phyloP scores from a whole-genome alignment of 2,113 vertebrate species.

The Microtus ochrogaster region DNA sequence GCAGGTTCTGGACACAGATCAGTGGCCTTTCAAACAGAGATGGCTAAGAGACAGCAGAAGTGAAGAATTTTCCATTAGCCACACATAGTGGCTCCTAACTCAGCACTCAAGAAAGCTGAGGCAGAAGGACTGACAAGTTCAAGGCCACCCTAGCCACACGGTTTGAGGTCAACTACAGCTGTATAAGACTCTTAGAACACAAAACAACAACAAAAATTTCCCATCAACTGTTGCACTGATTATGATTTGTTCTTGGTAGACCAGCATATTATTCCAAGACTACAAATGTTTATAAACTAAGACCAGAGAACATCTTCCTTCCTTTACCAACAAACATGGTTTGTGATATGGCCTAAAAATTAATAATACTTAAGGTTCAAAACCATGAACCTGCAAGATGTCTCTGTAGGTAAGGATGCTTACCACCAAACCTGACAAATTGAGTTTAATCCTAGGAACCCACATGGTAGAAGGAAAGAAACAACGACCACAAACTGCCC shows the following conservation, averaged over 20 bases:
- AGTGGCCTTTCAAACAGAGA: slow-evolving; percentile 40
- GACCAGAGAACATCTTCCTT: slow-evolving; percentile 19
- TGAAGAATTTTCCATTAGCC: slow-evolving; percentile 64
- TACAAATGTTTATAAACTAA: neutral
- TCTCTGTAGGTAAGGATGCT: neutral
- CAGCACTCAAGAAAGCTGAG: neutral
- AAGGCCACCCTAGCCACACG: neutral
- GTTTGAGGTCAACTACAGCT: neutral
- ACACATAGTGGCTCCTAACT: neutral
- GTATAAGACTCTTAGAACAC: neutral
- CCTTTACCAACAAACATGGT: neutral
- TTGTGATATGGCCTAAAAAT: neutral
- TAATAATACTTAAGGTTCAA: neutral
- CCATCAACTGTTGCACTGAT: slow-evolving; percentile 1
- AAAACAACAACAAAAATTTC: slow-evolving; percentile 2
- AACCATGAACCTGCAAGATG: neutral
- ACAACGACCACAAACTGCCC: neutral
- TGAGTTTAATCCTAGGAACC: neutral
- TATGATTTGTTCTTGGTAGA: neutral
- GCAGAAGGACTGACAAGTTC: neutral
- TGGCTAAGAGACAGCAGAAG: slow-evolving; percentile 40
- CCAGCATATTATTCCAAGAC: neutral
- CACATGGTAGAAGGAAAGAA: neutral
- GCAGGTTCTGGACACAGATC: slow-evolving; percentile 66
- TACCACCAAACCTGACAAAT: neutral